Evolutionary conservation across 1,140 invertebrate species (phyloP).

Genomic region (Tetramorium simillimum): DNA sequence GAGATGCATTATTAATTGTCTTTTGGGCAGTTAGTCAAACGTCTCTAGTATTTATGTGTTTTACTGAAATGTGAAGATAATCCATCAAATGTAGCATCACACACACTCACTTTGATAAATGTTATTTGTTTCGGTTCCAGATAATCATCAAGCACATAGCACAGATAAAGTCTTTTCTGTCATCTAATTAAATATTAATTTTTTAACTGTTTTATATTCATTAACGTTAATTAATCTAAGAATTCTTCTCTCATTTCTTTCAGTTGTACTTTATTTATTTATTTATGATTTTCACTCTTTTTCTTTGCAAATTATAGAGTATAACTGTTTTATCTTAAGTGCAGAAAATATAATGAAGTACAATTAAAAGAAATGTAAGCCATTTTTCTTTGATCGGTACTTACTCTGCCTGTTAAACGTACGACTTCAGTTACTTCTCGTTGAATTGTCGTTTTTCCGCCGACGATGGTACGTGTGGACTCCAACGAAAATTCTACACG

Average conservation of each 20-base stretch:
- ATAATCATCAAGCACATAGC: background rate
- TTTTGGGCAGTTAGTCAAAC: slow-evolving; percentile 71
- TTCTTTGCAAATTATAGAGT: background rate
- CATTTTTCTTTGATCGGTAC: background rate
- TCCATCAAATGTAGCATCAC: slow-evolving; percentile 15
- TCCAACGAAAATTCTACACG: slow-evolving; percentile 78
- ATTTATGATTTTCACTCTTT: background rate
- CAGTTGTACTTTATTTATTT: background rate
- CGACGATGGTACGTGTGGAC: slow-evolving; percentile 63
- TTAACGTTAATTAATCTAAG: background rate
- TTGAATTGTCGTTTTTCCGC: slow-evolving; percentile 40
- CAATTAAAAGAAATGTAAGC: background rate
- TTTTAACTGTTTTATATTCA: background rate
- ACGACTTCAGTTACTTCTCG: slow-evolving; percentile 46
- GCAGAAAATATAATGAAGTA: background rate
- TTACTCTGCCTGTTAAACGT: slow-evolving; percentile 62
- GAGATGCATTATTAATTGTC: slow-evolving; percentile 70
- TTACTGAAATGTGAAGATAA: background rate
- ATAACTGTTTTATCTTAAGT: background rate
- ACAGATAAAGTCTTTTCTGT: too few species aligned
- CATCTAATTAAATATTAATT: background rate
- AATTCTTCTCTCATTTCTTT: background rate
- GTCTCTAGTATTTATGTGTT: slow-evolving; percentile 23
- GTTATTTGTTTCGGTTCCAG: background rate
- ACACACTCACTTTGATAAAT: slow-evolving; percentile 23